Base-by-base conservation (phyloP, 2,797 vertebrate genomes). In the Micropoecilia bifurca region DNA sequence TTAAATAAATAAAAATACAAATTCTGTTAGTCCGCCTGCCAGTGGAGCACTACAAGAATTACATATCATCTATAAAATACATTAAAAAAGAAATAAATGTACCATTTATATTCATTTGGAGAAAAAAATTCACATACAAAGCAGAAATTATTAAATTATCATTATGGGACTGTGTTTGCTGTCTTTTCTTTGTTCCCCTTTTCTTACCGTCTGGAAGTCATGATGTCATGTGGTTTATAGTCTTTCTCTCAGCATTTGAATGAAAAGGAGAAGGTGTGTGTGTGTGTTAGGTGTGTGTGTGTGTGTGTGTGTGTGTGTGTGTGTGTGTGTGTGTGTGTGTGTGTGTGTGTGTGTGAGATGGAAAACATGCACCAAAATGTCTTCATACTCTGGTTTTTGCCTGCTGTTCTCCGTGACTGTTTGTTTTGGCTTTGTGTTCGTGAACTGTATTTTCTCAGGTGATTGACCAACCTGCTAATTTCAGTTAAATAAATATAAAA, bases 181-280 rank as follows among this genome's bases (percentile, higher is more conserved):
- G 28, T 39, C 13, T 50, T 77, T 57, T 48, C 47, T 61, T 16
- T 18, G 28, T 57, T n/a, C 39, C 59, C 57, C 74, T 50, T 87
- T 75, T 47, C 43, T 57, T 57, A 76, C 53, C 74, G 81, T 84
- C 63, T 76, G 71, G 57, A 83, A 78, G 80, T 88, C 80, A 81
- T 83, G 61, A 75, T 88, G 78, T 78, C 43, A 73, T 39, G 76
- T 73, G 79, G 80, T 81, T 82, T 48, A 85, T 77, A 66, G 39
- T 81, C 81, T 77, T 77, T 71, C 47, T 84, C 47, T 85, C 77
- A 73, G 80, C 16, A 71, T 86, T 73, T 88, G 80, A 87, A 83
- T 84, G 76, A 79, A 69, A 46, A 79, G 82, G 30, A 85, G 66
- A 87, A 78, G 45, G 76, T 85, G 84, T 81, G 81, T 66, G 30